phyloP scores from a whole-genome alignment of 2,113 vertebrate genomes.

The Forbesichthys agassizii region DNA sequence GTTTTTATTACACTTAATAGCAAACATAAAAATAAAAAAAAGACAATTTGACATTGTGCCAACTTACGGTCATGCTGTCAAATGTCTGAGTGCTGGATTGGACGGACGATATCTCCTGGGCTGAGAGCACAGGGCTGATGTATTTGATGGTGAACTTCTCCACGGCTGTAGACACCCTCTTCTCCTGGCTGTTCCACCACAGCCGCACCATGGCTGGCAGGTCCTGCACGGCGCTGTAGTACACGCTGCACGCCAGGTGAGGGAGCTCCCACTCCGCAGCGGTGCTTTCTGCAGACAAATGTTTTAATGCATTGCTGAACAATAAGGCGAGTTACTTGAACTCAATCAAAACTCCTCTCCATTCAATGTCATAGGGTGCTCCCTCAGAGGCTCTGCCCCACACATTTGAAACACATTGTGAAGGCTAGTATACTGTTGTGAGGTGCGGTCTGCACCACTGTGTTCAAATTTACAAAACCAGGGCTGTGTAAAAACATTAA shows the following conservation, averaged over 20 bases:
- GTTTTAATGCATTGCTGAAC: not conserved
- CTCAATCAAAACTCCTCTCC: too few species aligned
- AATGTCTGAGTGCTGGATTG: constrained; percentile 91
- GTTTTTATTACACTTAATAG: too few species aligned
- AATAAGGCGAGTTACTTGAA: too few species aligned
- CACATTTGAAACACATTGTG: too few species aligned
- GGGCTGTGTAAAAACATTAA: too few species aligned
- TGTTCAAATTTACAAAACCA: too few species aligned
- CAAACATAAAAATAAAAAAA: too few species aligned
- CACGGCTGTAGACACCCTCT: constrained; percentile 88
- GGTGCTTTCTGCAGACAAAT: constrained; percentile 70
- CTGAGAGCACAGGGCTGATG: constrained; percentile 89
- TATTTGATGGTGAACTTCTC: constrained; percentile 95
- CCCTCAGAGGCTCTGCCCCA: too few species aligned
- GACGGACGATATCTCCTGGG: constrained; percentile 92
- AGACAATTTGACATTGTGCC: too few species aligned
- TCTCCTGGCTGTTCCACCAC: constrained; percentile 98
- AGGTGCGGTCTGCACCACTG: too few species aligned
- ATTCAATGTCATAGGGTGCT: too few species aligned
- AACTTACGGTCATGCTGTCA: constrained; percentile 91
- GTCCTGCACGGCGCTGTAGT: constrained; percentile 90
- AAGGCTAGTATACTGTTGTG: too few species aligned
- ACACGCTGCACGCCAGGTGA: constrained; percentile 92
- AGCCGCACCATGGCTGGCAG: constrained; percentile 95
- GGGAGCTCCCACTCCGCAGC: constrained; percentile 84